phyloP scores from a whole-genome alignment of 2,113 vertebrate genomes.

The Thalassoma bifasciatum region DNA sequence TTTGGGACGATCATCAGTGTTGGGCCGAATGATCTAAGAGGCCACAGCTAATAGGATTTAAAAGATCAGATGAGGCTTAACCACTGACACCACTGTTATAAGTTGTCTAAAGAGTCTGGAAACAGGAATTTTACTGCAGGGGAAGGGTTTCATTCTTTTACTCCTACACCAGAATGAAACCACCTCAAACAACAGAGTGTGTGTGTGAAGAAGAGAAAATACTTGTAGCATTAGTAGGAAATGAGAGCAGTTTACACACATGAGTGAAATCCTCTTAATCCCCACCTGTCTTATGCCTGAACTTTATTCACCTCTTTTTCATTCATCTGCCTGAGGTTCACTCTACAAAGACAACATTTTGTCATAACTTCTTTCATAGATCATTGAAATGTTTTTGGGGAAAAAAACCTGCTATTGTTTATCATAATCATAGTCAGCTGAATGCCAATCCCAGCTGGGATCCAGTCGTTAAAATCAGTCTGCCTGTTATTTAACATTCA shows the following conservation, averaged over 20 bases:
- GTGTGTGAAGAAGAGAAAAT: too few species aligned
- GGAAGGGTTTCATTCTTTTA: neutral
- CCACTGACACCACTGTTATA: neutral
- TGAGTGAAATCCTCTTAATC: too few species aligned
- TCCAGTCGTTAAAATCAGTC: neutral
- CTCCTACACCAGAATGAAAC: neutral
- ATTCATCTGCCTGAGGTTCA: too few species aligned
- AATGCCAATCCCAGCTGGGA: too few species aligned
- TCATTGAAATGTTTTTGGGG: too few species aligned
- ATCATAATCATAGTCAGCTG: too few species aligned
- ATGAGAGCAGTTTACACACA: neutral
- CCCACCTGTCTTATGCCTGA: too few species aligned
- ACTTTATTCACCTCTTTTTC: too few species aligned
- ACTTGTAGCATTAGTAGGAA: neutral
- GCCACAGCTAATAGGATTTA: neutral
- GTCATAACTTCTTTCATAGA: too few species aligned
- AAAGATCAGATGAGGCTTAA: neutral
- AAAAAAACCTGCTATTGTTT: too few species aligned
- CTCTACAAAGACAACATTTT: too few species aligned
- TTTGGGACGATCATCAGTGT: neutral
- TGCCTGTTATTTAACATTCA: neutral
- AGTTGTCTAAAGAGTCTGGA: neutral
- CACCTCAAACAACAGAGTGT: neutral
- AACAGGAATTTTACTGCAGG: neutral
- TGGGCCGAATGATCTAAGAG: constrained; percentile 2